Evolutionary conservation across 2,797 vertebrate genomes (phyloP).

Genomic region (Gymnodraco acuticeps): DNA sequence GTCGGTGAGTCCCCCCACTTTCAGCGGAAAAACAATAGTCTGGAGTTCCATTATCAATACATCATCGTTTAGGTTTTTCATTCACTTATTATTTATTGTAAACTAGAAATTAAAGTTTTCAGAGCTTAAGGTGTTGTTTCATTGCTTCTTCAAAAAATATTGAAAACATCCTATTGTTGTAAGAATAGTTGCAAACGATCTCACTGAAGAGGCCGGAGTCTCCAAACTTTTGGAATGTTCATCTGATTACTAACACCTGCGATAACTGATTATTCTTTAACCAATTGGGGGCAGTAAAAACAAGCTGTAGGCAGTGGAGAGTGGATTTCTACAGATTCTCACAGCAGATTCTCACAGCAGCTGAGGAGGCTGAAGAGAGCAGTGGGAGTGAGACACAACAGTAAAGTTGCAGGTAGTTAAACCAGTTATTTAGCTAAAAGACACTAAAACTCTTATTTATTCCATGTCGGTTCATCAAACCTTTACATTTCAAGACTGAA

Average conservation of each 20-base stretch:
- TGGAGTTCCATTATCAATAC: not conserved
- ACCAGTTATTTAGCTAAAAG: not conserved
- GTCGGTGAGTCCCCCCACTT: not conserved
- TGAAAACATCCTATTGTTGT: not conserved
- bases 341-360: not conserved
- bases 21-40: not conserved
- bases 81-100: not conserved
- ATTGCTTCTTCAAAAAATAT: not conserved
- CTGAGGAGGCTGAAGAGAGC: not conserved
- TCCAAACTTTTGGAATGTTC: not conserved
- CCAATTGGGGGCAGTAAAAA: conserved; percentile 5
- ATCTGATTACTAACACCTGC: conserved; percentile 4
- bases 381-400: not conserved
- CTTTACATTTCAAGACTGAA: too few relatives aligned
- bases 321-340: not conserved
- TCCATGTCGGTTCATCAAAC: not conserved
- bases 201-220: not conserved
- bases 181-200: not conserved
- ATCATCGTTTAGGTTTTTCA: not conserved
- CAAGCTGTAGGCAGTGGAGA: not conserved
- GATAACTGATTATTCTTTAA: not conserved
- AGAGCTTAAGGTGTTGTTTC: not conserved
- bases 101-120: too few relatives aligned
- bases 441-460: not conserved
- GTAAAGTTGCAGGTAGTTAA: not conserved